Evolutionary conservation across 2,888 invertebrate species (phyloP).

Genomic region (Oligia fasciuncula): DNA sequence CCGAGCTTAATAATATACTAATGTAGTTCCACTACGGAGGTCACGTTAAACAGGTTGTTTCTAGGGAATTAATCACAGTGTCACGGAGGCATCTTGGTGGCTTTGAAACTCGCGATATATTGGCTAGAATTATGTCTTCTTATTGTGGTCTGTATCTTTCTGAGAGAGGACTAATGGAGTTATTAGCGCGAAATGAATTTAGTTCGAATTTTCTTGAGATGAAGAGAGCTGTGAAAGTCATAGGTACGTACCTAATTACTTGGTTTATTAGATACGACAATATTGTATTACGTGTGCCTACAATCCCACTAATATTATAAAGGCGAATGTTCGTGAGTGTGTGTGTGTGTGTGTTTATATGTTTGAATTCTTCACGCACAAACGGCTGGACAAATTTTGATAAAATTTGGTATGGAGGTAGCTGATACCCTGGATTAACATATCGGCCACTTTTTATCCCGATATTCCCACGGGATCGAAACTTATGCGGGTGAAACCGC

Average conservation of each 20-base stretch:
- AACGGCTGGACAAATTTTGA: too few species aligned
- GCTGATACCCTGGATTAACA: too few species aligned
- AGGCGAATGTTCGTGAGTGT: too few species aligned
- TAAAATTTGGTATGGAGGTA: too few species aligned
- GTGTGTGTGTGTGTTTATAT: too few species aligned
- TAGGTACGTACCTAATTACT: not conserved
- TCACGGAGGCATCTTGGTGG: slow-evolving; percentile 49
- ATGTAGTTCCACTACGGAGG: slow-evolving; percentile 1
- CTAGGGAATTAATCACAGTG: slow-evolving; percentile 53
- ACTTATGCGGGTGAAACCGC: too few species aligned
- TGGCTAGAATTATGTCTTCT: slow-evolving; percentile 47
- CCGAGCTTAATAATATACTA: not conserved
- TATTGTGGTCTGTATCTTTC: slow-evolving; percentile 22
- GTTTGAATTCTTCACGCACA: too few species aligned
- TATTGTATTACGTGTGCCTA: not conserved
- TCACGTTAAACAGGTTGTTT: slow-evolving; percentile 25
- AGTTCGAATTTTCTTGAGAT: not conserved
- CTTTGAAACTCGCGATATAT: slow-evolving; percentile 56
- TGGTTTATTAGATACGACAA: not conserved
- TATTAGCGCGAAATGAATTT: not conserved
- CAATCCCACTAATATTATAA: not conserved
- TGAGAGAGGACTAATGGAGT: slow-evolving; percentile 4
- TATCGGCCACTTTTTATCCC: too few species aligned
- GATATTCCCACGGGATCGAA: too few species aligned
- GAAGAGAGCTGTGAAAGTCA: not conserved